Evolutionary conservation across 2,888 invertebrate species (phyloP), one percentile per base, ranked within the genome.

Genomic region (Zaprionus obscuricornis): DNA sequence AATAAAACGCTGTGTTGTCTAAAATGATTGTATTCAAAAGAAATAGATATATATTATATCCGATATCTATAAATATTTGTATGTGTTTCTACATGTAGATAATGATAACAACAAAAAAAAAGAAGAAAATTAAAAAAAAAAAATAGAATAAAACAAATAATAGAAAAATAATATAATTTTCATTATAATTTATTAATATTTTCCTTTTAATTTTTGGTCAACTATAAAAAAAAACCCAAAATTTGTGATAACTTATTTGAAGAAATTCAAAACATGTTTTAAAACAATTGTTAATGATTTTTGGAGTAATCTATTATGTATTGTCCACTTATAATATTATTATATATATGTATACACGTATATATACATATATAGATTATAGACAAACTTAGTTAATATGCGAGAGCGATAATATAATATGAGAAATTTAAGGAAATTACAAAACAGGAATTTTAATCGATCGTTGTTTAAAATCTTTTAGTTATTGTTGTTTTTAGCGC

Each of bases 171-270:
- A 14, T 26, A 18, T 24, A 6, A 4, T 26, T 8, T 29, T 49
- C 39, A 36, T 22, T 31, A 20, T 10, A 33, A 3, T 10, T 8
- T n/a, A 22, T 50, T 31, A 26, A 13, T n/a, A 13, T 26, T 31
- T 1, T 3, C 27, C 3, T n/a, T 31, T 36, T 42, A 2, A 24
- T 34, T 34, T 31, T 2, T n/a, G 14, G 10, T 36, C 8, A 2
- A 10, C 56, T 64, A 34, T 50, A 50, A 46, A 37, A 43, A 22
- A 62, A 57, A 58, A 46, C 39, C 55, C 67, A 54, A 65, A 49
- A 72, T 76, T 73, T 88, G 87, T 88, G 88, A 87, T 87, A 87
- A 69, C 68, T 86, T 52, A 69, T 85, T 85, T 71, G 42, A 66
- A 59, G 37, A 51, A 51, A 67, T 60, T 63, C 27, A 34, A 49